Base-by-base conservation (phyloP, 2,797 vertebrate species). In the Molossus molossus region DNA sequence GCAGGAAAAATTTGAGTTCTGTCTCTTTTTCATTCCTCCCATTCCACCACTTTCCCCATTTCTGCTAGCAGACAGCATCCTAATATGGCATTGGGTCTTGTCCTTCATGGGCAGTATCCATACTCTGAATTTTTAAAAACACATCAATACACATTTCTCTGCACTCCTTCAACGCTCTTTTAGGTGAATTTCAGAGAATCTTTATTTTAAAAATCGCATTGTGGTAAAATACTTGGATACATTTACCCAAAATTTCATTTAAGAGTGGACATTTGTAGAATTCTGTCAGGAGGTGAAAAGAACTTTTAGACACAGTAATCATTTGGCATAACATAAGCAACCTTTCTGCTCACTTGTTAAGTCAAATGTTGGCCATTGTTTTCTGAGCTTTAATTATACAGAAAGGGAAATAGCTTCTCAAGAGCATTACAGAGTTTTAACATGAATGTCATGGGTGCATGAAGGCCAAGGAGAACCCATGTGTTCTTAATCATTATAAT, bases 341-440 rank as follows among this genome's bases (percentile, higher is more conserved):
- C 3, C 60, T 10, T 64, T 69, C 50, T 91, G 50, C 29, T 94
- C 27, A n/a, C 27, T 60, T 92, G 8, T 90, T 87, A 95, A 90
- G 21, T n/a, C 37, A 80, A 50, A 79, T 69, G 18, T 33, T 92
- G 33, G 33, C 27, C 48, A 18, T 79, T 20, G 45, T 29, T 94
- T 85, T 58, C 81, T 15, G 20, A 88, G 29, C 11, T 93, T 76
- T 85, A 64, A 40, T 27, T 48, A 83, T 58, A 90, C 40, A 73
- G 50, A 4, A 60, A 90, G 29, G 23, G 27, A 37, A 20, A 23
- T 73, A 1, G 72, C 23, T n/a, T 15, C 13, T 65, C 14, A 79
- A 40, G 45, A 81, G 4, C 48, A 15, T 87, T 90, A 53, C 72
- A 75, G 62, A 65, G 48, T 48, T 83, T 95, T 80, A 94, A n/a